A percentile compares a stretch with the other conserved stretches of the same genome.
Conservation (phyloP, 2,113 vertebrate genomes). For the Eonycteris spelaea region DNA sequence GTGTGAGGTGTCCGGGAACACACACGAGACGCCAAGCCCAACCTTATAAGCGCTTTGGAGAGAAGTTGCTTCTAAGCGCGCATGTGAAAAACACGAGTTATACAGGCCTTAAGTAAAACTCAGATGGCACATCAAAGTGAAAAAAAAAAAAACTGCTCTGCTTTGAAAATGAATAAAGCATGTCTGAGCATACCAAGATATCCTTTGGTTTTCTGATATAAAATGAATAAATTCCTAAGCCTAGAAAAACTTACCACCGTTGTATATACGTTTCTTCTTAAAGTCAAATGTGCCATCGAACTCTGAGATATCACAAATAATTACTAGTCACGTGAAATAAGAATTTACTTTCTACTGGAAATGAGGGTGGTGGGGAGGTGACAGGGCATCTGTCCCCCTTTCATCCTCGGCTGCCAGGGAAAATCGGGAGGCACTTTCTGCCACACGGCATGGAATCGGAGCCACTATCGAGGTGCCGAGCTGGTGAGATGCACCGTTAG, state of each 20-base stretch:
- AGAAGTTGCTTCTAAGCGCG: not conserved
- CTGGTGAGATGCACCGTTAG: not conserved
- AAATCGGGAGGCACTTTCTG: not conserved
- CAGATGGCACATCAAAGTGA: not conserved
- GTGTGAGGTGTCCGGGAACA: not conserved
- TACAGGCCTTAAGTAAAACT: not conserved
- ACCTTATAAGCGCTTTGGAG: not conserved
- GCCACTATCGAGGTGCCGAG: rapidly evolving
- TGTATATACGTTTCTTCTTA: not conserved
- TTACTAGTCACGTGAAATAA: not conserved
- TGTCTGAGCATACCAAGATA: not conserved
- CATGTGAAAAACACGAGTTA: not conserved
- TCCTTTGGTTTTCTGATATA: not conserved
- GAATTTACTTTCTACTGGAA: not conserved
- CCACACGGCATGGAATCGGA: not conserved
- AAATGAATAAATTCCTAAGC: conserved; percentile 5
- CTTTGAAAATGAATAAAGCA: conserved; percentile 41
- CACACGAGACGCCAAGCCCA: not conserved
- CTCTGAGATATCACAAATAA: conserved; percentile 46
- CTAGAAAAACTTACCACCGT: not conserved
- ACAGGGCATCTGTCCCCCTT: not conserved
- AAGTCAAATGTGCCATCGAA: not conserved
- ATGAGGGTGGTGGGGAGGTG: not conserved
- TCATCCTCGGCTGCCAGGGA: not conserved
- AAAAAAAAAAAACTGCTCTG: not conserved